A percentile compares a stretch with the other conserved stretches of the same genome.
These are phyloP conservation scores for Eurypyga helias DNA, from an alignment of 2,113 vertebrate species.

Conservation along the genomic window DNA sequence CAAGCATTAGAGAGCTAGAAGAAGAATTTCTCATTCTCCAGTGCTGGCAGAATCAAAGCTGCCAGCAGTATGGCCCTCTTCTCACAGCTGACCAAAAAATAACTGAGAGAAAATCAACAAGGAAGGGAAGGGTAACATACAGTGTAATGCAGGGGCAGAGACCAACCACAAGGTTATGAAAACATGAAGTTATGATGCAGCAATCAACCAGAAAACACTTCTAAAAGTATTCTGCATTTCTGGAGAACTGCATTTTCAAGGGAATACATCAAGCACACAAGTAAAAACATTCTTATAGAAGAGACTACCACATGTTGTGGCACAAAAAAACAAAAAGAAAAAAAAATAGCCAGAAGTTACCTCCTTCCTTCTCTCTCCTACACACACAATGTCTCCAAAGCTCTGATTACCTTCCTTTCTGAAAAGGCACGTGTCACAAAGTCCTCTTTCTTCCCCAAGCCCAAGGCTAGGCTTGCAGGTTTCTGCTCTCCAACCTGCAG, in stretches of 20 bases:
- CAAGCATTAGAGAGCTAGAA: background rate
- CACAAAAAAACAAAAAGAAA: background rate
- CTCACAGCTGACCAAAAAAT: background rate
- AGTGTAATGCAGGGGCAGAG: background rate
- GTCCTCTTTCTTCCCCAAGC: background rate
- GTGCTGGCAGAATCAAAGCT: background rate
- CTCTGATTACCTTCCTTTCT: background rate
- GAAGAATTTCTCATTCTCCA: background rate
- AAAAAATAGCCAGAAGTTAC: background rate
- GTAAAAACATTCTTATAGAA: background rate
- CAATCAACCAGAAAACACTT: background rate
- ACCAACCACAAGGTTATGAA: background rate
- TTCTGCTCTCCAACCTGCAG: background rate
- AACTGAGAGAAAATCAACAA: background rate
- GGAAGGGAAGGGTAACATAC: background rate
- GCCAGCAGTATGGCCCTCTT: fast-evolving
- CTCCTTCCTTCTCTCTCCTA: background rate
- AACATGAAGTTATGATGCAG: background rate
- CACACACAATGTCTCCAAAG: background rate
- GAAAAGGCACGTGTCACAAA: background rate
- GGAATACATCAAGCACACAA: fast-evolving
- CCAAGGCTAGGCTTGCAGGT: background rate
- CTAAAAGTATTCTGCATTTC: too few species aligned
- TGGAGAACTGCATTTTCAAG: background rate
- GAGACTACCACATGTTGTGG: background rate